Evolutionary conservation across 1,140 invertebrate genomes (phyloP).

Genomic region (Drosophila insularis): DNA sequence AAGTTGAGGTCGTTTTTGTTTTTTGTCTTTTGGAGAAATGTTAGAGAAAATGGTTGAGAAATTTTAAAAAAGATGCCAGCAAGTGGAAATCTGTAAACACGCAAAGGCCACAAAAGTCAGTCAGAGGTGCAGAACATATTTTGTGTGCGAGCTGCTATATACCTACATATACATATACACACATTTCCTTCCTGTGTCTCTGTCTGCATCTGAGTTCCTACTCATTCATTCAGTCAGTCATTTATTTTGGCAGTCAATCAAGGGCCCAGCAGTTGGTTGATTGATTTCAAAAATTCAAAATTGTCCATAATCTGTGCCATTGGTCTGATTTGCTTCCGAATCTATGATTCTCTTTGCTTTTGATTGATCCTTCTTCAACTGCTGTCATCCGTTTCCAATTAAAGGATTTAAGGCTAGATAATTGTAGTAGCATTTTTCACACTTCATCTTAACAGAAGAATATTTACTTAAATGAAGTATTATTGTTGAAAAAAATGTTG

Average conservation of each 20-base stretch:
- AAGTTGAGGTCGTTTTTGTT: constrained; percentile 44
- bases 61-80: constrained; percentile 20
- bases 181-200: constrained; percentile 62
- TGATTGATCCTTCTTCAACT: neutral
- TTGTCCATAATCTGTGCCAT: constrained; percentile 17
- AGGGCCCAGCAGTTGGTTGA: constrained; percentile 52
- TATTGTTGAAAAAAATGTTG: too few relatives aligned
- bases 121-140: constrained; percentile 76
- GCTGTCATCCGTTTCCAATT: constrained; percentile 1
- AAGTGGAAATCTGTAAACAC: constrained; percentile 71
- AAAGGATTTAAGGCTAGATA: neutral
- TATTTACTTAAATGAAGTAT: neutral
- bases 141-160: constrained; percentile 52
- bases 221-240: neutral
- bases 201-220: neutral
- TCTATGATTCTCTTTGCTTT: neutral
- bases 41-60: constrained; percentile 21
- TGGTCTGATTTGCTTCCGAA: constrained; percentile 50
- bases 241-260: neutral
- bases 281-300: constrained; percentile 13
- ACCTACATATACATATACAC: neutral
- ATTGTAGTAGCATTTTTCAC: neutral
- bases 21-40: neutral
- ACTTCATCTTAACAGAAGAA: neutral
- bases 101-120: constrained; percentile 53